A percentile compares a stretch with the other conserved stretches of the same genome.
Evolutionary conservation across 2,113 vertebrate genomes (phyloP).

Genomic region (Hemiscyllium ocellatum): DNA sequence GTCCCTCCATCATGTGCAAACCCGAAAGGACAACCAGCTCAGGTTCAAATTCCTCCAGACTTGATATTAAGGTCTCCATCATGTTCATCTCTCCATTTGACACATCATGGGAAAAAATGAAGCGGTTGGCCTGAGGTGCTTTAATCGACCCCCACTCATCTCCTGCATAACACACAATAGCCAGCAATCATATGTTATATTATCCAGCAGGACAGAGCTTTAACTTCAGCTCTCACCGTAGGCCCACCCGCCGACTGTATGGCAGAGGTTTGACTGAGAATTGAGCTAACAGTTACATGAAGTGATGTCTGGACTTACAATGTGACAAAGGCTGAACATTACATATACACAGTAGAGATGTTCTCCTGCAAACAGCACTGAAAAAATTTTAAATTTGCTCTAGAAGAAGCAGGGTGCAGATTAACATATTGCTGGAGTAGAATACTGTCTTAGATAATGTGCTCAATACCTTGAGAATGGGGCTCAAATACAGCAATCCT

Average conservation of each 20-base stretch:
- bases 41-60: conserved; percentile 86
- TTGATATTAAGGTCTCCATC: conserved; percentile 82
- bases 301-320: background rate
- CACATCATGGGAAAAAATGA: conserved; percentile 95
- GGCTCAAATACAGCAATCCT: background rate
- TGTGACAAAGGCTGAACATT: background rate
- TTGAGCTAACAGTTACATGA: background rate
- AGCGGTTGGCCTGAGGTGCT: conserved; percentile 88
- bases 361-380: background rate
- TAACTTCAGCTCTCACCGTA: background rate
- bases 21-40: conserved; percentile 91
- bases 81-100: conserved; percentile 84
- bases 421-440: background rate
- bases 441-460: background rate
- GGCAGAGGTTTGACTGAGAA: background rate
- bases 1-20: conserved; percentile 98
- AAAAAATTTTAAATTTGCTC: background rate
- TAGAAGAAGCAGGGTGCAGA: background rate
- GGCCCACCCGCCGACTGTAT: background rate
- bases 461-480: background rate
- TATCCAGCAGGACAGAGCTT: background rate
- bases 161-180: conserved; percentile 55
- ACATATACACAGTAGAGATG: background rate
- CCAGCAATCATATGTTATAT: background rate
- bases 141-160: conserved; percentile 73